Evolutionary conservation across 2,113 vertebrate species (phyloP).

Genomic region (Apistogramma diplotaenia): DNA sequence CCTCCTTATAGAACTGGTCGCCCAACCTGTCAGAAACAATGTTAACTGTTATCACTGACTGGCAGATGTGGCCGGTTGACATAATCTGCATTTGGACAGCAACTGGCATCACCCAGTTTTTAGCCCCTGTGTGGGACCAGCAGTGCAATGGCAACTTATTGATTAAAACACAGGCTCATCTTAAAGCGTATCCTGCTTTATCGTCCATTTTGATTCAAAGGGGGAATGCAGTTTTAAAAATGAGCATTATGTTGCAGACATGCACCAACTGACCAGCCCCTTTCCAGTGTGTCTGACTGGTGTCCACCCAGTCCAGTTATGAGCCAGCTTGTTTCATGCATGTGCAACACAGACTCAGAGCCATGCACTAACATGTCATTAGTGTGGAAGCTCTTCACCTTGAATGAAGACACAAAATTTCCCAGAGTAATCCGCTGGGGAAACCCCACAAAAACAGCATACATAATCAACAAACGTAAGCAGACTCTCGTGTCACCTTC

Average conservation of each 20-base stretch:
- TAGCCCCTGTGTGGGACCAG: background rate
- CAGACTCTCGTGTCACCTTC: no score
- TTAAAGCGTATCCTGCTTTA: background rate
- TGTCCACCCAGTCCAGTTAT: background rate
- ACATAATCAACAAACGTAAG: no score
- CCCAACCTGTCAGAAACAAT: slow-evolving; percentile 80
- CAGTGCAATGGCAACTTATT: background rate
- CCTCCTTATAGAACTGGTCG: slow-evolving; percentile 98
- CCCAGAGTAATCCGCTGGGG: no score
- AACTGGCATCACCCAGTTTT: background rate
- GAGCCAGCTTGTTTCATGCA: background rate
- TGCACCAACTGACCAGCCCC: background rate
- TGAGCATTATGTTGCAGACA: background rate
- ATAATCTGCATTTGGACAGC: background rate
- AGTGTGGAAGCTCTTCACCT: background rate
- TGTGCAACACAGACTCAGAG: background rate
- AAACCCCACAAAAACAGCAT: no score
- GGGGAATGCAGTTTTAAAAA: background rate
- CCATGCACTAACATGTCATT: background rate
- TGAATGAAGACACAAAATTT: background rate
- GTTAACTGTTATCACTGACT: slow-evolving; percentile 15
- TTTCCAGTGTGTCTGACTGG: background rate
- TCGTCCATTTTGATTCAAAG: background rate
- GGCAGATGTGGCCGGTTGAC: background rate
- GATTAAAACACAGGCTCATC: background rate